A percentile compares a stretch with the other conserved stretches of the same genome.
These are phyloP conservation scores for Neocrepidodera transversa DNA, from an alignment of 2,888 invertebrate genomes.

Conservation along the genomic window DNA sequence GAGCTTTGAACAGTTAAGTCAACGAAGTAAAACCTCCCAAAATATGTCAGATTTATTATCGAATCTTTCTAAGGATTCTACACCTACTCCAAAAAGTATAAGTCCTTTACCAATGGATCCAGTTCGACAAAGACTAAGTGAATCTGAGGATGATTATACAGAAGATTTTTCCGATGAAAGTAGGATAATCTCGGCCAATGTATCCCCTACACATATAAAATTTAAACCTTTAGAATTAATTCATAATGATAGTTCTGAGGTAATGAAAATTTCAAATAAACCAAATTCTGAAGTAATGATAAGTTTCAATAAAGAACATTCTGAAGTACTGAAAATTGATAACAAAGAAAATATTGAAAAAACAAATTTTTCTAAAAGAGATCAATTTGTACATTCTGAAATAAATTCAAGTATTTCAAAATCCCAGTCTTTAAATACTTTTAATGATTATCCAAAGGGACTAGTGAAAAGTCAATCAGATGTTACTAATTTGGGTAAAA, in stretches of 20 bases:
- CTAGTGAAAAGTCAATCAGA: conserved; percentile 24
- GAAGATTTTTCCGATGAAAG: conserved; percentile 55
- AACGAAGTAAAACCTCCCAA: conserved; percentile 57
- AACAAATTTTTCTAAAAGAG: conserved; percentile 4
- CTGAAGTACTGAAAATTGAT: background rate
- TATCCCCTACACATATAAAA: conserved; percentile 19
- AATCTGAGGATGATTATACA: conserved; percentile 50
- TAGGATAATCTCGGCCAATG: conserved; percentile 41
- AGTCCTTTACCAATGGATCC: conserved; percentile 56
- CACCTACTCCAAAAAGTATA: conserved; percentile 57
- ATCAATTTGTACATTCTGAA: no score
- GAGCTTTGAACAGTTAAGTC: conserved; percentile 60
- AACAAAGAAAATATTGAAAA: background rate
- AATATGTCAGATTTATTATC: conserved; percentile 54
- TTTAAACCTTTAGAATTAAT: conserved; percentile 1
- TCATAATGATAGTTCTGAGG: conserved; percentile 4
- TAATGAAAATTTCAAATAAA: conserved; percentile 11
- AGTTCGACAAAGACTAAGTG: conserved; percentile 37
- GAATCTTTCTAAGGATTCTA: conserved; percentile 49
- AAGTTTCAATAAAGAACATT: background rate
- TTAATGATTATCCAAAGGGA: conserved; percentile 4
- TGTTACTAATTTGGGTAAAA: conserved; percentile 6
- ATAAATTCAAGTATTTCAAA: conserved; percentile 25
- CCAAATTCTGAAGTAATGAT: conserved; percentile 15
- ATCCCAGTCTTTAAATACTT: conserved; percentile 26